Evolutionary conservation across 2,113 vertebrate species (phyloP).

Genomic region (Pontoporia blainvillei): DNA sequence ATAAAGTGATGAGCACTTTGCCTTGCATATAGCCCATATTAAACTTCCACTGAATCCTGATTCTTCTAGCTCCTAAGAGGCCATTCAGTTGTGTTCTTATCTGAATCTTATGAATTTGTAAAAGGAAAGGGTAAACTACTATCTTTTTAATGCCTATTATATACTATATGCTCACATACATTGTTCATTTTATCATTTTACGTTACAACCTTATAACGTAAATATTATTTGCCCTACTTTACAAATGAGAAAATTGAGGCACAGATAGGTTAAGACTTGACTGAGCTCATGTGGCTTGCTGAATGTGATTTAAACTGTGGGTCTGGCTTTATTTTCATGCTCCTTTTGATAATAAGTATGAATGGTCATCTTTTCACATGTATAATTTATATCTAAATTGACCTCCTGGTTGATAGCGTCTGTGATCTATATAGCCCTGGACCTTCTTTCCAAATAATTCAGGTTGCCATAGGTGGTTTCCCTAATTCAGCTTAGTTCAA

Average conservation of each 20-base stretch:
- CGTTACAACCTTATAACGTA: neutral
- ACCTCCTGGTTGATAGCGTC: neutral
- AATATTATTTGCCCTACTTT: neutral
- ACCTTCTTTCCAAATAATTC: neutral
- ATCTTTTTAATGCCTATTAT: neutral
- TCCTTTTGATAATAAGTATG: neutral
- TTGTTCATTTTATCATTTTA: conserved; percentile 27
- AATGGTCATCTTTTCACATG: neutral
- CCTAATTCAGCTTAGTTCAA: neutral
- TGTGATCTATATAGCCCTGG: neutral
- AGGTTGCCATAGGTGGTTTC: neutral
- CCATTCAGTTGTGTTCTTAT: neutral
- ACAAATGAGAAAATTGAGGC: neutral
- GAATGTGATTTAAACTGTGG: neutral
- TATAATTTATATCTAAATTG: neutral
- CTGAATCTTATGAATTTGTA: neutral
- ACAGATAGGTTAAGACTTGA: neutral
- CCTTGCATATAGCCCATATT: neutral
- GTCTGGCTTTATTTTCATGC: neutral
- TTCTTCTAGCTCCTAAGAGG: neutral
- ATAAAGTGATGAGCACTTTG: neutral
- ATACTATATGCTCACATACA: neutral
- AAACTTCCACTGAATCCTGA: neutral
- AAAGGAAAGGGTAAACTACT: neutral
- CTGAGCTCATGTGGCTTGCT: neutral